Evolutionary conservation across 2,888 invertebrate species (phyloP).

Genomic region (Philonicus albiceps): DNA sequence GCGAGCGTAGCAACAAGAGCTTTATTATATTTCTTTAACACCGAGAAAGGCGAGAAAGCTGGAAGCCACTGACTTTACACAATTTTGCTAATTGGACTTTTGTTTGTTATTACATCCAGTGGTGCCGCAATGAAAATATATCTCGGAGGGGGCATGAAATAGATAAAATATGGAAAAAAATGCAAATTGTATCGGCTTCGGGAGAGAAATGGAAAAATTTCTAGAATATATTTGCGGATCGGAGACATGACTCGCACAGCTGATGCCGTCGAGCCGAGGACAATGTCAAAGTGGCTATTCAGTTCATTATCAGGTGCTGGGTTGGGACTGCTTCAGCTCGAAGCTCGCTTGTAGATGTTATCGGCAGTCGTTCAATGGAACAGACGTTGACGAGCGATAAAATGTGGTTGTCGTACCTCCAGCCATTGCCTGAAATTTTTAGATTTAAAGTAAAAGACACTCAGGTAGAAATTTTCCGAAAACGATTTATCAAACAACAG

Average conservation of each 20-base stretch:
- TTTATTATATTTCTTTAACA: background rate
- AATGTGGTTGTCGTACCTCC: background rate
- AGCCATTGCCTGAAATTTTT: background rate
- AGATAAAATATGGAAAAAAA: background rate
- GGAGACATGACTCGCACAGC: background rate
- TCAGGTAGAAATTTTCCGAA: background rate
- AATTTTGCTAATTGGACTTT: background rate
- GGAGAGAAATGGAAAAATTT: background rate
- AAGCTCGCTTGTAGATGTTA: background rate
- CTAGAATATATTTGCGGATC: background rate
- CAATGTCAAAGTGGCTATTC: background rate
- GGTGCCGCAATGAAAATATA: background rate
- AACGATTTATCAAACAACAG: background rate
- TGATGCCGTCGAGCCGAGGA: background rate
- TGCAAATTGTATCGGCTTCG: background rate
- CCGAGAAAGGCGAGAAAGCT: background rate
- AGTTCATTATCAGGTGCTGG: background rate
- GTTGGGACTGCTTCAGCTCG: background rate
- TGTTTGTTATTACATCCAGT: background rate
- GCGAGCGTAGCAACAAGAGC: background rate
- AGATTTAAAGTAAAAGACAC: background rate
- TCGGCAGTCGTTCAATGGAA: background rate
- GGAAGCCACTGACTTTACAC: background rate
- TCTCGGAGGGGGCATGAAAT: background rate
- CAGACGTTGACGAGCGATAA: background rate